Evolutionary conservation across 1,140 invertebrate genomes (phyloP), one percentile per base, ranked within the genome.

Genomic region (Acromyrmex echinatior): DNA sequence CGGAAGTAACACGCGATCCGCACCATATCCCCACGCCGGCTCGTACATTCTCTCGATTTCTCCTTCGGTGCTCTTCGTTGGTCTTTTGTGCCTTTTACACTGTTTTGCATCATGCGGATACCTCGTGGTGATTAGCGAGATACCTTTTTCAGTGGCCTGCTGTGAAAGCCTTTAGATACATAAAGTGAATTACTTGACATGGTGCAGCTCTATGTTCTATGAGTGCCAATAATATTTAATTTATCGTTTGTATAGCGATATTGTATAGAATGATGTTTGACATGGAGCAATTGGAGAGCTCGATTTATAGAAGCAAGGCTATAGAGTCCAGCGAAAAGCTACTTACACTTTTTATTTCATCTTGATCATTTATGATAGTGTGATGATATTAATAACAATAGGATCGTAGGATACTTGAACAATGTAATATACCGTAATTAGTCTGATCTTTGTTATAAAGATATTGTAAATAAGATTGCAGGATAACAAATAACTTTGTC

Each of bases 1-100:
- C 94, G 94, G 93, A 95, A 95, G 92, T 93, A 94, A 93, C 92
- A 94, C 94, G 81, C 77, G 70, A 87, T 88, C 66, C 87, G 63
- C 88, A 84, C 78, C 35, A 89, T 9, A 16, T 18, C 14, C 49
- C 3, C 18, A 2, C 71, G 10, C 12, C 51, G 16, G 21, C n/a
- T 4, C 12, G 2, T 71, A 80, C 53, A 92, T 93, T 12, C 60
- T 0, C 39, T 25, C 12, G 56, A 35, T 5, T 12, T 10, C 21
- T 63, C 21, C 6, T 14, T 18, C 16, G 25, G 18, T 60, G 35
- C 76, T 81, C 12, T 7, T 49, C 14, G 39, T 14, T 60, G 18
- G 18, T 21, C 66, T 35, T 76, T 84, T 62, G 80, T 84, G 80
- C 28, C 3, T 7, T 58, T 73, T 21, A 28, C 58, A n/a, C 31